Evolutionary conservation across 2,797 vertebrate species (phyloP), one percentile per base, ranked within the genome.

Genomic region (Dromococcyx pavoninus): DNA sequence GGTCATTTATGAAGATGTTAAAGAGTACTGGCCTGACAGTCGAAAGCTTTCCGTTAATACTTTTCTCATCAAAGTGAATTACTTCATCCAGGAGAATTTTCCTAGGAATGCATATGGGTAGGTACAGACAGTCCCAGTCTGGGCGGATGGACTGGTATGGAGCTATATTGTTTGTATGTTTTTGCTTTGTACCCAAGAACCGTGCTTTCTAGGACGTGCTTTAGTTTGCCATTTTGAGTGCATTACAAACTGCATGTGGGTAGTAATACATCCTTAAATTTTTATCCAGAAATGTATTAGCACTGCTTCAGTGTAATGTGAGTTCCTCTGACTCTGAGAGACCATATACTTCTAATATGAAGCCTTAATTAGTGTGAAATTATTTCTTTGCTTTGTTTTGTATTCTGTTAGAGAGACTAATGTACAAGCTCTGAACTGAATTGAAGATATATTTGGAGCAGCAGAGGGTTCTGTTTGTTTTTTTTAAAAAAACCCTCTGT

Each of bases 81-180:
- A 51, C 22, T 75, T 79, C 14, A 9, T 5, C 18, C 67, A 54
- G 27, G 27, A 91, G 17, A 64, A 37, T 10, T 73, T 89, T 62
- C 32, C 17, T 35, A 39, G 6, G n/a, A 85, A 56, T 13, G 27
- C 7, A 3, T 46, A 56, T 3, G 9, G 27, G 7, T 11, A 56
- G 16, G 9, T 67, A 35, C 27, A 82, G 30, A 60, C 7, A 37
- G 27, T 27, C 10, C 41, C 51, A 27, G 10, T 46, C 15, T 54
- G 27, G 4, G 8, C 44, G n/a, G 27, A 5, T 43, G 58, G 30
- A 67, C 23, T 48, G 35, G 22, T 46, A 23, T 0, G 0, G 7
- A n/a, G 18, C 30, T 71, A 19, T 64, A 19, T 25, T 23, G 7
- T 77, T 57, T 44, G 9, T 22, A 16, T 22, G 5, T 33, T 13